These are phyloP conservation scores for Ellobius talpinus DNA, from an alignment of 2,113 vertebrate species.

Conservation along the genomic window DNA sequence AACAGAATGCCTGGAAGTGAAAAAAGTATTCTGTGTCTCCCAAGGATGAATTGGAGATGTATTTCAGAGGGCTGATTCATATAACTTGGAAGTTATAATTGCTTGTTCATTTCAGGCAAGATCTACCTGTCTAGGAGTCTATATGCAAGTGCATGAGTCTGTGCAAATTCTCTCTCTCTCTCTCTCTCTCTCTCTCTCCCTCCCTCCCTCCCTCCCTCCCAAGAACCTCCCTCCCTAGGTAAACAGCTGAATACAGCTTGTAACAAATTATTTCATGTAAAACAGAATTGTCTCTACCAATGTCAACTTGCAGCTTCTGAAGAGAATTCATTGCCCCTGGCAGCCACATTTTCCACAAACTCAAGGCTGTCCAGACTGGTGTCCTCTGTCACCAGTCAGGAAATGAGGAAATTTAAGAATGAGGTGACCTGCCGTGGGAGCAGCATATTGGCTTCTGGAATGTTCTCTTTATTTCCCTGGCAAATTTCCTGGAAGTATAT, in stretches of 20 bases:
- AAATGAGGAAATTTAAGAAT: slow-evolving; percentile 37
- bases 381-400: slow-evolving; percentile 29
- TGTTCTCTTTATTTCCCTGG: slow-evolving; percentile 59
- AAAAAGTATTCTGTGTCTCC: slow-evolving; percentile 16
- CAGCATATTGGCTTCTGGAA: neutral
- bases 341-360: neutral
- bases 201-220: too few relatives aligned
- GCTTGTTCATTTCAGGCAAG: slow-evolving; percentile 31
- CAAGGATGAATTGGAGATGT: neutral
- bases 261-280: slow-evolving; percentile 57
- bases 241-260: slow-evolving; percentile 37
- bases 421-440: neutral
- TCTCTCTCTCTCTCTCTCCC: too few relatives aligned
- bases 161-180: neutral
- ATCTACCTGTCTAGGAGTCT: neutral
- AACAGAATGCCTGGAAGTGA: neutral
- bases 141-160: neutral
- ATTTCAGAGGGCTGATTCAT: slow-evolving; percentile 17
- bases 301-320: slow-evolving; percentile 18
- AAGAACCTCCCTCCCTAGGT: neutral
- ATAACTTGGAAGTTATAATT: slow-evolving; percentile 28
- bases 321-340: slow-evolving; percentile 30
- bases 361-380: neutral
- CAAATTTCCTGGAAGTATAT: slow-evolving; percentile 38
- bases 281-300: slow-evolving; percentile 35